Evolutionary conservation across 2,888 invertebrate species (phyloP).

Genomic region (Dascillus cervinus): DNA sequence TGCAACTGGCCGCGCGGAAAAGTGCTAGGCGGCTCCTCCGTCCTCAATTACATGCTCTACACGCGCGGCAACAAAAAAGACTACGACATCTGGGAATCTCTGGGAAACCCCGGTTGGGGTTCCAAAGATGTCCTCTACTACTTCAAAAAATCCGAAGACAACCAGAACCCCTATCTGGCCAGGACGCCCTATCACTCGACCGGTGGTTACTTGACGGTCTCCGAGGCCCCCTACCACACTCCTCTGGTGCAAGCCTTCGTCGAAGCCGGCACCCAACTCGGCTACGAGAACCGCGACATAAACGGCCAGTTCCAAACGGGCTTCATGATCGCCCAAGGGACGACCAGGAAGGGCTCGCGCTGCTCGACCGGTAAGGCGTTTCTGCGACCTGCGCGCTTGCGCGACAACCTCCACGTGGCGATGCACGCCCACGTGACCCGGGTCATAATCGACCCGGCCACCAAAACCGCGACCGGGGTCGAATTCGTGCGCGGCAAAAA

Average conservation of each 20-base stretch:
- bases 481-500: constrained; percentile 70
- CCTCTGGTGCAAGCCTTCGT: constrained; percentile 76
- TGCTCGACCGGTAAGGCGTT: constrained; percentile 88
- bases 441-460: constrained; percentile 63
- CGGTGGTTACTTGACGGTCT: constrained; percentile 75
- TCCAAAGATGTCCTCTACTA: constrained; percentile 71
- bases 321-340: constrained; percentile 82
- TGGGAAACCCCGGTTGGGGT: constrained; percentile 86
- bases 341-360: constrained; percentile 67
- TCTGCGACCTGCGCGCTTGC: constrained; percentile 65
- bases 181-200: constrained; percentile 71
- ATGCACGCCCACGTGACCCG: constrained; percentile 74
- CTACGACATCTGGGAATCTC: constrained; percentile 82
- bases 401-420: constrained; percentile 78
- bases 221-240: constrained; percentile 82
- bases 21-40: constrained; percentile 83
- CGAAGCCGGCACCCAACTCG: constrained; percentile 60
- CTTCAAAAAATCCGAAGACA: constrained; percentile 89
- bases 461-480: constrained; percentile 73
- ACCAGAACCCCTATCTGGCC: constrained; percentile 74
- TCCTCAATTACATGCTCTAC: constrained; percentile 89
- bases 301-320: constrained; percentile 83
- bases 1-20: constrained; percentile 92
- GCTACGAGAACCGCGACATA: constrained; percentile 78
- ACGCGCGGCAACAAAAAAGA: constrained; percentile 82